Evolutionary conservation across 2,797 vertebrate species (phyloP), one percentile per base, ranked within the genome.

Genomic region (Balearica regulorum): DNA sequence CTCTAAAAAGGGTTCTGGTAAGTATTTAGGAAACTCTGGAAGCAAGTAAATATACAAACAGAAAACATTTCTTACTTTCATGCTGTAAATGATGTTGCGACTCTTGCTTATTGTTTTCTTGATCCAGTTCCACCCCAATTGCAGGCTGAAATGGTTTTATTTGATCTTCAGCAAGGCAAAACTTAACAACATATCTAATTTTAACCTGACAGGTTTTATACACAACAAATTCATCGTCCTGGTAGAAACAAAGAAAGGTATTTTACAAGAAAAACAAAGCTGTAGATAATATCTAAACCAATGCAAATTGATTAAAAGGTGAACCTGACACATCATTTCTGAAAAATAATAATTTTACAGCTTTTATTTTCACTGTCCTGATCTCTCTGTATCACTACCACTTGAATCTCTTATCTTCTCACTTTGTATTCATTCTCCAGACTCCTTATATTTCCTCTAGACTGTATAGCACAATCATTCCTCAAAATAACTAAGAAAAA

Each of bases 221-320:
- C 25, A 99, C 98, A 85, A 99, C 98, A 87, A 98, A 99, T 97
- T 99, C 98, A 69, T 99, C 98, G 92, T 98, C 98, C 98, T 99
- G 96, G 17, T 57, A 35, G 19, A 39, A 97, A 93, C 5, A 96
- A 66, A 95, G 20, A 79, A 84, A 89, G 35, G 28, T 49, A 70
- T 69, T 76, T 79, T 96, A 92, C 41, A 41, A 71, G 7, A 82
- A 62, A 35, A 94, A 13, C 31, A 73, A 82, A 57, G 61, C 39
- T 43, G 35, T 53, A 78, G 43, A 48, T 62, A 57, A 72, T 81
- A 79, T 39, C 83, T 35, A 29, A 80, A 88, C 48, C 84, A 70
- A 72, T 22, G 75, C 13, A 83, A 82, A 54, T 6, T 77, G 48
- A 91, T 79, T 57, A 83, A 78, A 87, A 94, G 46, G 25, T 62